Base-by-base conservation (phyloP, 1,140 invertebrate genomes). In the Apis laboriosa region DNA sequence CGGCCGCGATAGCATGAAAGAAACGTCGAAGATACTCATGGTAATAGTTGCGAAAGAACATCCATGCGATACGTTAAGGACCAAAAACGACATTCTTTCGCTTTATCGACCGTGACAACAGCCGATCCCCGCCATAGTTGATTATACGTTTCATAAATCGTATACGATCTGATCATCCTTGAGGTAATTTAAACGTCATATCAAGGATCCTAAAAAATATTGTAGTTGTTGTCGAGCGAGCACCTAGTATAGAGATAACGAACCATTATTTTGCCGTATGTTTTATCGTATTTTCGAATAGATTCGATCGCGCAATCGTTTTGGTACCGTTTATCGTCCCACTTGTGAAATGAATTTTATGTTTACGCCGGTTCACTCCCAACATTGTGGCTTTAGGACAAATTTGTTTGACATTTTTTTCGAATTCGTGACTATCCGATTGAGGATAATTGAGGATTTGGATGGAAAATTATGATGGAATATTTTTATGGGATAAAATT, bases 341-440 rank as follows among this genome's bases (percentile, higher is more conserved):
- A 77, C 75, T 67, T 67, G 75, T 19, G 12, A 77, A 67, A 67
- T 77, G 61, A 56, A 77, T 77, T 77, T 77, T 67, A 77, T 28
- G 67, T 67, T 56, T 12, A 72, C 70, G 24, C 9, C 19, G 70
- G 51, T 8, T 13, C 15, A 19, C 21, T 34, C 12, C 56, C 70
- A 9, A 24, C 24, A 51, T 15, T 9, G 7, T 9, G 53, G 11
- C 11, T 21, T 15, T 1, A 15, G 13, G 15, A 19, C 21, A 19
- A 34, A n/a, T 49, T 21, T 66, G 53, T 15, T 21, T 21, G 8
- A 19, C 0, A 5, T 21, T 58, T 19, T 21, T 9, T 21, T 17
- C 17, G 19, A 19, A 21, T 8, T 58, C 56, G 28, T 34, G 28
- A 34, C 28, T 34, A 2, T 2, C 34, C 34, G 34, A 43, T 43